Conservation (phyloP, 2,888 invertebrate species). For the Drosophila diplacantha region DNA sequence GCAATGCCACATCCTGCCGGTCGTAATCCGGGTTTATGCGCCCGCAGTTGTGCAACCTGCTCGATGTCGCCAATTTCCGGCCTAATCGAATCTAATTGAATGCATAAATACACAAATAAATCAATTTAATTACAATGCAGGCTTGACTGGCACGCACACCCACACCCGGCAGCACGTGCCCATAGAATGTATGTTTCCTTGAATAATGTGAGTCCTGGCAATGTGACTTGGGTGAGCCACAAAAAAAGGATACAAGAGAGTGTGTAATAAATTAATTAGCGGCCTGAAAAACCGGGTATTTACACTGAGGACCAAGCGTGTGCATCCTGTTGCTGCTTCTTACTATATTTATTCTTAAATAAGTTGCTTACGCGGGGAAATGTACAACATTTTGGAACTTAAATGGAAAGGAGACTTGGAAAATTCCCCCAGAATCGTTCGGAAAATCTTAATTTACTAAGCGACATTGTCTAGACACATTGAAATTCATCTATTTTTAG, state of each 20-base stretch:
- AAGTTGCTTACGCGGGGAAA: neutral
- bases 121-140: constrained; percentile 50
- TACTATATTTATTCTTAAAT: constrained; percentile 5
- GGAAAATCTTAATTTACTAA: neutral
- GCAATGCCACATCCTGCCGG: constrained; percentile 20
- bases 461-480: constrained; percentile 1
- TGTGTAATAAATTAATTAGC: constrained; percentile 24
- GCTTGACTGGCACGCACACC: constrained; percentile 28
- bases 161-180: neutral
- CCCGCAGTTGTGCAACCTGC: constrained; percentile 33
- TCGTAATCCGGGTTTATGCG: constrained; percentile 1
- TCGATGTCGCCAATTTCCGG: constrained; percentile 22
- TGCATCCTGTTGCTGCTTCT: neutral
- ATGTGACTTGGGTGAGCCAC: constrained; percentile 5
- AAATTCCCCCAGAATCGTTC: neutral
- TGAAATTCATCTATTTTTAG: neutral
- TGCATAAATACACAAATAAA: constrained; percentile 45
- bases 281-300: constrained; percentile 2
- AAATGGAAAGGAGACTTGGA: neutral
- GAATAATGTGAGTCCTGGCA: constrained; percentile 11
- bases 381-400: neutral
- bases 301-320: constrained; percentile 2
- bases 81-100: constrained; percentile 45
- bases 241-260: neutral
- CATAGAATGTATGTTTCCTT: neutral